These are phyloP conservation scores for Aspiorhynchus laticeps DNA, from an alignment of 2,113 vertebrate species.

Conservation along the genomic window DNA sequence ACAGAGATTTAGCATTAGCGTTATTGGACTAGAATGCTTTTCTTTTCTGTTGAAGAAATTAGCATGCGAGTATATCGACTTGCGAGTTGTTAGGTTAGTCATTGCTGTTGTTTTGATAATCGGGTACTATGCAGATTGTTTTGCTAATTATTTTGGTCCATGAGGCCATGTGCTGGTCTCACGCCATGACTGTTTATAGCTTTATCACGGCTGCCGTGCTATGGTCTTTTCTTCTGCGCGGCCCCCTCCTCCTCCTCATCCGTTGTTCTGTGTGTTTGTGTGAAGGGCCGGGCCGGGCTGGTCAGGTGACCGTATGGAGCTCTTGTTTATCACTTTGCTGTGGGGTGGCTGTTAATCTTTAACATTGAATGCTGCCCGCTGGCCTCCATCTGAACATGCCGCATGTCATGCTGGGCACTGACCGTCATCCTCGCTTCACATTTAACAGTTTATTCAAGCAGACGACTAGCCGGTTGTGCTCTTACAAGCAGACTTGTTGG, in stretches of 20 bases:
- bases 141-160: neutral
- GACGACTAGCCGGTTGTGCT: neutral
- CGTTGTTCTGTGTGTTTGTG: neutral
- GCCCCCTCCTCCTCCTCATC: neutral
- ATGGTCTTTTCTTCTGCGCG: neutral
- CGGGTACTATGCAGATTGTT: neutral
- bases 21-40: neutral
- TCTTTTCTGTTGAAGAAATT: too few relatives aligned
- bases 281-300: constrained; percentile 8
- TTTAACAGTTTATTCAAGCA: neutral
- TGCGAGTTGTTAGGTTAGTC: too few relatives aligned
- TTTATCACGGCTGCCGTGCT: neutral
- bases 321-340: constrained; percentile 28
- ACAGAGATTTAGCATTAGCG: neutral
- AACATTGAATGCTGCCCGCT: constrained; percentile 25
- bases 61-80: too few relatives aligned
- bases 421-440: neutral
- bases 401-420: neutral
- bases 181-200: neutral
- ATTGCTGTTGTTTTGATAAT: neutral
- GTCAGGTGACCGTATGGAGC: constrained; percentile 12
- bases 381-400: neutral
- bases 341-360: constrained; percentile 52
- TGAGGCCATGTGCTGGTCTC: neutral
- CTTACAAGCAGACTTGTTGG: neutral